phyloP scores from a whole-genome alignment of 2,113 vertebrate species.

The Cettia cetti region DNA sequence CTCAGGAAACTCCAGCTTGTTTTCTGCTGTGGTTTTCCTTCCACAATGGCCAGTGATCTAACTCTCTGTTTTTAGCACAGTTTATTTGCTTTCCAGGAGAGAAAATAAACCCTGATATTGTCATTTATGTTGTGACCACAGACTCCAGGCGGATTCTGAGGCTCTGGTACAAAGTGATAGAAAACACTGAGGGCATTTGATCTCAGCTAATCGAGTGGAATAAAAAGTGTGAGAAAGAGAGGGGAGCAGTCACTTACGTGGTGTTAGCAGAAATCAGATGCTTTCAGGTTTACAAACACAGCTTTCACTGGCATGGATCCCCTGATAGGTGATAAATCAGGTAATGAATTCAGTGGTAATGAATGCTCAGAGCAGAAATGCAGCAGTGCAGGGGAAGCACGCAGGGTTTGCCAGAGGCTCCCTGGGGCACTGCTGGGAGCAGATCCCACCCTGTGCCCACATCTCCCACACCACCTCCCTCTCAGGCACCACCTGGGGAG shows the following conservation, averaged over 20 bases:
- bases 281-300: not conserved
- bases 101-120: conserved; percentile 46
- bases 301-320: not conserved
- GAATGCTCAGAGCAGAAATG: not conserved
- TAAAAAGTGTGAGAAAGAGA: not conserved
- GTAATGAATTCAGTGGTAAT: fast-evolving
- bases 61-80: conserved; percentile 5
- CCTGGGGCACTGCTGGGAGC: not conserved
- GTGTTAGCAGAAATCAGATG: not conserved
- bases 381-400: fast-evolving
- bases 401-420: not conserved
- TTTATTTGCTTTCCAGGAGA: conserved; percentile 41
- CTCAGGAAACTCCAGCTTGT: not conserved
- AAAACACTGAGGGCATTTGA: not conserved
- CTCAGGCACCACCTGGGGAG: not conserved
- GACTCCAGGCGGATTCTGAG: not conserved
- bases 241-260: not conserved
- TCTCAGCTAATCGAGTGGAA: not conserved
- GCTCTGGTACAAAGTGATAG: not conserved
- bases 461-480: not conserved
- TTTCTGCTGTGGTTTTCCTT: conserved; percentile 1
- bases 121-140: not conserved
- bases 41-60: conserved; percentile 28
- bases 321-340: not conserved
- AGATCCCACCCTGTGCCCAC: not conserved